Evolutionary conservation across 2,113 vertebrate species (phyloP), one percentile per base, ranked within the genome.

Genomic region (Holacanthus passer): DNA sequence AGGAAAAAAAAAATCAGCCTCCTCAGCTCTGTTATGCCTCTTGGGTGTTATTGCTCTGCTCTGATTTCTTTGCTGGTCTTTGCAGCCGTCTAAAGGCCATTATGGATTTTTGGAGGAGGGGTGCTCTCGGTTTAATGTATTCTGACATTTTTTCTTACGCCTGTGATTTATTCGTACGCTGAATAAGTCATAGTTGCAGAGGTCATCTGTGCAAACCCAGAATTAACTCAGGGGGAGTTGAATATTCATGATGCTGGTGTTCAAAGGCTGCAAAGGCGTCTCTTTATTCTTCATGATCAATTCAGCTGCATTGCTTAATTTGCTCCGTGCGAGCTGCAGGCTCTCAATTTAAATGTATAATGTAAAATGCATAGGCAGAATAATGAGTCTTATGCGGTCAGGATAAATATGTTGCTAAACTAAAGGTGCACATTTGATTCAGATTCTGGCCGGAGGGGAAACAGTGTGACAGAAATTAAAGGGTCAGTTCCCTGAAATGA

Each of bases 191-290:
- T 45, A 48, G 71, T 68, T 14, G 58, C 55, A 64, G 75, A 86
- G 85, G 83, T 86, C 89, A 86, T 81, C 43, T 63, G 45, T 87
- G 52, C 53, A 53, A 53, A 88, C 73, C 67, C 82, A 62, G 79
- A 83, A 59, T 78, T 24, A 77, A 71, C 56, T 52, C 41, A 32
- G 39, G 29, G 74, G 64, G 16, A 39, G 53, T 2, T 82, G 77
- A 83, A 86, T 83, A 89, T 89, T 88, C 73, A 85, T 79, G 56
- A 9, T 3, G 62, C 27, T 50, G 65, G 7, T 19, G 48, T 70
- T 72, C 73, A 72, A 64, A 79, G 79, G 31, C 64, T 16, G 73
- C 39, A 24, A 11, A 60, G n/a, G 53, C 12, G 3, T 70, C 35
- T 64, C 6, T 37, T 60, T 58, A 13, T 29, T 52, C 37, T 8